Evolutionary conservation across 2,113 vertebrate species (phyloP).

Genomic region (Cephalopterus ornatus): DNA sequence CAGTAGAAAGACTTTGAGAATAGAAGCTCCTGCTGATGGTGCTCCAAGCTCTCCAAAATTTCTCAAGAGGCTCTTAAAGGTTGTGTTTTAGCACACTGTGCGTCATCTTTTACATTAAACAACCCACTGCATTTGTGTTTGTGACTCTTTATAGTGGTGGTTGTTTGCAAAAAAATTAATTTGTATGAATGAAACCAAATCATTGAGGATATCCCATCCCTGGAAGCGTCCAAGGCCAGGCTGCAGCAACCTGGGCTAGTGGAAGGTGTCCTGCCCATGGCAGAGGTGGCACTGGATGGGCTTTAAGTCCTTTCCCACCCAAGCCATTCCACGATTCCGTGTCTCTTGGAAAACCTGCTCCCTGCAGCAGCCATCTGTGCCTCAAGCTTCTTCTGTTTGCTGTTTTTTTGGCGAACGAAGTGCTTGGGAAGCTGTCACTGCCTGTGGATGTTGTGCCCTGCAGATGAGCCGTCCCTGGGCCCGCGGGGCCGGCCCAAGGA

Average conservation of each 20-base stretch:
- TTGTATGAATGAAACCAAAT: no score
- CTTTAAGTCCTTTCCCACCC: neutral
- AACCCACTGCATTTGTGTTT: neutral
- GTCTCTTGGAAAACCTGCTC: neutral
- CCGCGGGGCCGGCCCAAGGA: neutral
- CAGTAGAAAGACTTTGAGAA: neutral
- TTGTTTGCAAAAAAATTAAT: neutral
- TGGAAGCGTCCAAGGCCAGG: neutral
- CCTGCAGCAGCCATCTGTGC: accelerated
- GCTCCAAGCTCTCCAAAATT: neutral
- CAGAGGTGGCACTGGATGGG: neutral
- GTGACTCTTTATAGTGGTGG: neutral
- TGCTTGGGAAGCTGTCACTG: no score
- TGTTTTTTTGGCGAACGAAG: no score
- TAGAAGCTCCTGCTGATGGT: neutral
- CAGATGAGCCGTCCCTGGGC: neutral
- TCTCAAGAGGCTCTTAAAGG: no score
- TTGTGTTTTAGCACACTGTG: no score
- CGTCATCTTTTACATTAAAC: neutral
- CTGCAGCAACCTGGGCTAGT: neutral
- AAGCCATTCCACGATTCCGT: neutral
- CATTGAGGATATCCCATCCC: neutral
- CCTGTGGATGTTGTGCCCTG: neutral
- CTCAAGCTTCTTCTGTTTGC: accelerated
- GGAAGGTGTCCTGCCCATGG: neutral